phyloP scores from a whole-genome alignment of 2,797 vertebrate genomes.

The Siniperca scherzeri region DNA sequence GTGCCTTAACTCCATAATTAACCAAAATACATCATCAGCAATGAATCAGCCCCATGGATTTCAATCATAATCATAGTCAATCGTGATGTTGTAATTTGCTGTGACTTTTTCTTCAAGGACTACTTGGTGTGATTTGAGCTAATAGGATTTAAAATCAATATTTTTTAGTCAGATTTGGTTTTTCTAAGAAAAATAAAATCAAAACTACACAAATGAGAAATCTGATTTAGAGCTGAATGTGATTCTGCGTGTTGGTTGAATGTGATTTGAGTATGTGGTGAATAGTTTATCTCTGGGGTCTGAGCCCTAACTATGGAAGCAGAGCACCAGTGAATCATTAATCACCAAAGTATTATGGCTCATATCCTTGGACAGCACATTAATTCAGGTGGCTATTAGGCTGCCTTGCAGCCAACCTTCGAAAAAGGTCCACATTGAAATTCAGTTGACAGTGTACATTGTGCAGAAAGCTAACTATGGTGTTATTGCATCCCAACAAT shows the following conservation, averaged over 20 bases:
- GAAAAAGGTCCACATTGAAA: constrained; percentile 81
- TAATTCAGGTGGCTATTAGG: constrained; percentile 86
- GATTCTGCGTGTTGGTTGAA: constrained; percentile 60
- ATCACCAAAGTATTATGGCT: constrained; percentile 86
- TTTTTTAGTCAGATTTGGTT: constrained; percentile 52
- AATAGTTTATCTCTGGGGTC: constrained; percentile 84
- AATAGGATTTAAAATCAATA: constrained; percentile 75
- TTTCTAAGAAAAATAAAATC: constrained; percentile 13
- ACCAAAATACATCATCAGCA: constrained; percentile 89
- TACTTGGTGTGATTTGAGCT: constrained; percentile 77
- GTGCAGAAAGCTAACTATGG: constrained; percentile 74
- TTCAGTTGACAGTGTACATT: constrained; percentile 80
- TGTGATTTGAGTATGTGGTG: constrained; percentile 70
- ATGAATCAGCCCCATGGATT: constrained; percentile 82
- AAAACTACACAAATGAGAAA: constrained; percentile 46
- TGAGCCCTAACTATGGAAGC: constrained; percentile 80
- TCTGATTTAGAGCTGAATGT: constrained; percentile 46
- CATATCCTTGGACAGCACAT: constrained; percentile 85
- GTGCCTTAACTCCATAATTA: constrained; percentile 86
- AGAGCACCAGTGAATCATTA: constrained; percentile 82
- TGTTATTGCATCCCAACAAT: constrained; percentile 64
- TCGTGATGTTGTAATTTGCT: constrained; percentile 81
- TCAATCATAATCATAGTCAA: constrained; percentile 82
- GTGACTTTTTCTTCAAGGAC: constrained; percentile 83
- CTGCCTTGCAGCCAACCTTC: constrained; percentile 80